A percentile compares a stretch with the other conserved stretches of the same genome.
These are phyloP conservation scores for Cyrtodaria siliqua DNA, from an alignment of 2,888 invertebrate genomes.

Conservation along the genomic window DNA sequence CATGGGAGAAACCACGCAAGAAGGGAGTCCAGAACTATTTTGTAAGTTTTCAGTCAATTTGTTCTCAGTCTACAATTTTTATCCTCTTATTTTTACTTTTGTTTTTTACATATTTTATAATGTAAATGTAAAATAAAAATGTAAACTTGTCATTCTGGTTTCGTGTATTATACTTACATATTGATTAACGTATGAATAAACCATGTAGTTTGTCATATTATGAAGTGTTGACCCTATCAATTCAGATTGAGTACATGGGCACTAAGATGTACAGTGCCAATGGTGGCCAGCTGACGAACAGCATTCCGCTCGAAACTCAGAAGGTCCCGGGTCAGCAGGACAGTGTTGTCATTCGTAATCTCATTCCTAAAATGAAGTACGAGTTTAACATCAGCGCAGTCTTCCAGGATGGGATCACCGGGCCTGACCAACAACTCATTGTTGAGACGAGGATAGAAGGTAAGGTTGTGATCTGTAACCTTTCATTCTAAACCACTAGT, in stretches of 20 bases:
- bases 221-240: too few species aligned
- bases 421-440: slow-evolving; percentile 72
- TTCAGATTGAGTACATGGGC: slow-evolving; percentile 80
- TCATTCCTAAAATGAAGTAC: slow-evolving; percentile 83
- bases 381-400: slow-evolving; percentile 84
- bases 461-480: slow-evolving; percentile 23
- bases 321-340: slow-evolving; percentile 74
- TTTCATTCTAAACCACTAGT: too few species aligned
- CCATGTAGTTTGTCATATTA: too few species aligned
- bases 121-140: too few species aligned
- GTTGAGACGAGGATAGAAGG: slow-evolving; percentile 82
- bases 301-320: slow-evolving; percentile 52
- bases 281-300: slow-evolving; percentile 66
- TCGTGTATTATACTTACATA: too few species aligned
- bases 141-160: too few species aligned
- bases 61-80: background rate
- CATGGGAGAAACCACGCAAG: slow-evolving; percentile 83
- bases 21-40: slow-evolving; percentile 76
- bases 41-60: slow-evolving; percentile 71
- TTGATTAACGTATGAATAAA: too few species aligned
- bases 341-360: slow-evolving; percentile 73
- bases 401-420: slow-evolving; percentile 79
- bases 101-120: too few species aligned
- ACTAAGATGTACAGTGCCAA: slow-evolving; percentile 77
- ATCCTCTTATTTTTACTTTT: background rate